phyloP scores from a whole-genome alignment of 2,113 vertebrate species.

The Carassius auratus region DNA sequence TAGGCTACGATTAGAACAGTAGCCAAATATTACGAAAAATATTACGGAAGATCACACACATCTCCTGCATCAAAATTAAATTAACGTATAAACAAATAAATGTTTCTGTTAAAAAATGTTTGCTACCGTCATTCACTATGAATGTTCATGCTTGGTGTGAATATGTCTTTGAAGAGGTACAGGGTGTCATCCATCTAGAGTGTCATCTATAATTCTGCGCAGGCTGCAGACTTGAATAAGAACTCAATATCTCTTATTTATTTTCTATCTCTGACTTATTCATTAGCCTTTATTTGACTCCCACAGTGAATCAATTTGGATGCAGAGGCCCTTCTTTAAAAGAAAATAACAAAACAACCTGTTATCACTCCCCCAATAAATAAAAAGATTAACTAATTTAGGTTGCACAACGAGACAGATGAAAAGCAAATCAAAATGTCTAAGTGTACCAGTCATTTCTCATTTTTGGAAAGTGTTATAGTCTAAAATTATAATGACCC shows the following conservation, averaged over 20 bases:
- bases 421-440: conserved; percentile 28
- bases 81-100: not conserved
- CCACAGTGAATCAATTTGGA: not conserved
- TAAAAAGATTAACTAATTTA: conserved; percentile 16
- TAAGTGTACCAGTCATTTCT: conserved; percentile 57
- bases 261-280: not conserved
- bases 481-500: conserved; percentile 71
- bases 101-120: not conserved
- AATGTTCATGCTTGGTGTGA: not conserved
- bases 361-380: not conserved
- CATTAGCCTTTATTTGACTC: conserved; percentile 7
- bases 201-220: not conserved
- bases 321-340: not conserved
- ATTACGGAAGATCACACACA: no score
- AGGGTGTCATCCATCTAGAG: not conserved
- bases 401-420: conserved; percentile 9
- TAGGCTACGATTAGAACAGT: no score
- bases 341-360: not conserved
- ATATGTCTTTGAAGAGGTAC: not conserved
- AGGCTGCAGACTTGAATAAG: not conserved
- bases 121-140: not conserved
- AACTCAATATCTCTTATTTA: not conserved
- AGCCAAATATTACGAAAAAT: no score
- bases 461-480: conserved; percentile 65
- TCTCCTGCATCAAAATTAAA: no score